Conservation (phyloP, 2,797 vertebrate species). For the Lophotriccus pileatus region DNA sequence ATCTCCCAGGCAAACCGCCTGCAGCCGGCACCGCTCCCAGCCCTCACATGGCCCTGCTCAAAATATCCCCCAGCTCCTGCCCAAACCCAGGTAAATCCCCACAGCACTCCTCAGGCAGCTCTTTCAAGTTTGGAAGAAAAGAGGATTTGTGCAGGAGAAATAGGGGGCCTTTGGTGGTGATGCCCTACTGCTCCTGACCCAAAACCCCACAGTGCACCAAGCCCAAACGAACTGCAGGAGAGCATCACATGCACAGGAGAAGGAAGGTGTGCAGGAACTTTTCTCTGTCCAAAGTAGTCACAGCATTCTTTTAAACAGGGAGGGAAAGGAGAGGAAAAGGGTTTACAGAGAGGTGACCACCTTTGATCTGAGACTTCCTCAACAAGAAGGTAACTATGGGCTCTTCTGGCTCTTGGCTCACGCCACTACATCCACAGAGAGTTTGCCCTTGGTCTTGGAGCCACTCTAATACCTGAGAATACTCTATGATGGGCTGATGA, state of each 20-base stretch:
- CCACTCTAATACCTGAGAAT: neutral
- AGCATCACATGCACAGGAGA: neutral
- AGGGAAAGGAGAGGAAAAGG: neutral
- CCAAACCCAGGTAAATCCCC: neutral
- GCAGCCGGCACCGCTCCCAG: constrained; percentile 15
- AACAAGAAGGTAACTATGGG: neutral
- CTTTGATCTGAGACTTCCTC: neutral
- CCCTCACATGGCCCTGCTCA: constrained; percentile 12
- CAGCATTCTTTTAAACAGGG: neutral
- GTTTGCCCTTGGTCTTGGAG: neutral
- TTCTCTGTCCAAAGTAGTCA: neutral
- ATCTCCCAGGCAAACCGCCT: neutral
- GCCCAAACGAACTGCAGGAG: neutral
- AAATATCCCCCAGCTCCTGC: constrained; percentile 21
- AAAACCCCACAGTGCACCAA: neutral
- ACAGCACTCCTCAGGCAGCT: neutral
- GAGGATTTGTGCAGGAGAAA: neutral
- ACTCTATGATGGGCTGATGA: neutral
- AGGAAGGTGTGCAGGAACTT: neutral
- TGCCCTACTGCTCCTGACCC: neutral
- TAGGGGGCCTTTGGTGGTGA: neutral
- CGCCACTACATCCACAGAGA: neutral
- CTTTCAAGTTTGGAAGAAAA: neutral
- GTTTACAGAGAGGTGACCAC: neutral
- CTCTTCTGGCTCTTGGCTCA: neutral